These are phyloP conservation scores for Uloborus plumipes DNA, from an alignment of 2,888 invertebrate genomes.

Conservation along the genomic window DNA sequence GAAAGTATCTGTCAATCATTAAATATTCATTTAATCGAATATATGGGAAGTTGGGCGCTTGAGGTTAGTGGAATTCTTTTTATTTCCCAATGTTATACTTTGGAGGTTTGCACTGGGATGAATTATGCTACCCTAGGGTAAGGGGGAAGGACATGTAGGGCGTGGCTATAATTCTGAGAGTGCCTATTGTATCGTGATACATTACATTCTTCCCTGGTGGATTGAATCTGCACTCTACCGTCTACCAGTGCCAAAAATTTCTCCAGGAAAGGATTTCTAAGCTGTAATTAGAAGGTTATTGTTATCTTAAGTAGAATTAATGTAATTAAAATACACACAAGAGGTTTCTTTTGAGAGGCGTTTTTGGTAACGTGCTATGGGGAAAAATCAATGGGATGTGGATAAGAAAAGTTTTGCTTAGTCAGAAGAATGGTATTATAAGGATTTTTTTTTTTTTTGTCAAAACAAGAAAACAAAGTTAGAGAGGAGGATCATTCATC, in stretches of 20 bases:
- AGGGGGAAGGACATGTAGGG: slow-evolving; percentile 46
- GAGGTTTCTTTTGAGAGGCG: no score
- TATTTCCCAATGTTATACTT: slow-evolving; percentile 10
- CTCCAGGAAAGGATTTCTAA: slow-evolving; percentile 1
- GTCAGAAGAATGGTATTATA: no score
- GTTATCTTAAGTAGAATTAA: no score
- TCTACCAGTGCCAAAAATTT: slow-evolving; percentile 31
- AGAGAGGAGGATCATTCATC: no score
- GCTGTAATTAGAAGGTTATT: not conserved
- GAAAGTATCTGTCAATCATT: slow-evolving; percentile 13
- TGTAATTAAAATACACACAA: no score
- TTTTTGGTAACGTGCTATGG: no score
- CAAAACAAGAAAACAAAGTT: no score
- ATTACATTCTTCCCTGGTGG: slow-evolving; percentile 42
- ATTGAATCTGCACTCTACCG: slow-evolving; percentile 18
- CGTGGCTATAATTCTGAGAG: slow-evolving; percentile 59
- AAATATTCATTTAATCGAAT: slow-evolving; percentile 60
- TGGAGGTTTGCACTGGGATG: slow-evolving; percentile 41
- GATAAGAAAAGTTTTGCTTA: no score
- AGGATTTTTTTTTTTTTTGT: no score
- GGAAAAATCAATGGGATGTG: no score
- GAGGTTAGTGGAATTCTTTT: slow-evolving; percentile 15
- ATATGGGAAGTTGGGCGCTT: slow-evolving; percentile 26
- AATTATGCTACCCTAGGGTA: slow-evolving; percentile 57
- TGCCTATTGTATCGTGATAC: slow-evolving; percentile 61